Conservation (phyloP, 2,113 vertebrate genomes). For the Rhizomys pruinosus region DNA sequence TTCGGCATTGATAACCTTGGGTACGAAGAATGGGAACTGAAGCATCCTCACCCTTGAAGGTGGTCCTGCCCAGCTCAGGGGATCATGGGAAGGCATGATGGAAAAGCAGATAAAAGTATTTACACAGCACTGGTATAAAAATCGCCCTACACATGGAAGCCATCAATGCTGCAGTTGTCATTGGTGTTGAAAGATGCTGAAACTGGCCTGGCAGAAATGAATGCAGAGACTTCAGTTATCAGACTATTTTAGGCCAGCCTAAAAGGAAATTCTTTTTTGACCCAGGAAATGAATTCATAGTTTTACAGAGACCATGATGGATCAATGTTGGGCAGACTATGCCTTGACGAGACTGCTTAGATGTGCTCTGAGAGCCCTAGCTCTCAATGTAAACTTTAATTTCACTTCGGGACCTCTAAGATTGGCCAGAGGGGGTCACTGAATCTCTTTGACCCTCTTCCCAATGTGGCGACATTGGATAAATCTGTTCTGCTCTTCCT, state of each 20-base stretch:
- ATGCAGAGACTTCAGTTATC: not conserved
- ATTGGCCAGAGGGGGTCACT: not conserved
- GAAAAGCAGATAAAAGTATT: not conserved
- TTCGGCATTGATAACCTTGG: not conserved
- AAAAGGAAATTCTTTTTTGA: not conserved
- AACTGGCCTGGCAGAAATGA: not conserved
- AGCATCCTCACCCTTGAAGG: not conserved
- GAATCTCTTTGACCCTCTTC: not conserved
- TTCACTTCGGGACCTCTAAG: not conserved
- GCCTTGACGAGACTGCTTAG: not conserved
- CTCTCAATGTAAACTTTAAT: not conserved
- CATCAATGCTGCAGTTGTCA: fast-evolving
- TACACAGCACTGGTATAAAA: not conserved
- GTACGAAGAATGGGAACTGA: not conserved
- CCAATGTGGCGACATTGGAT: not conserved
- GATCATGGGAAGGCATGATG: not conserved
- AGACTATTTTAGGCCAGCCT: not conserved
- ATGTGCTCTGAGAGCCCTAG: not conserved
- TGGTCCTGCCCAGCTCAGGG: too few relatives aligned
- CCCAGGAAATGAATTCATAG: too few relatives aligned
- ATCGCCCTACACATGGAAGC: not conserved
- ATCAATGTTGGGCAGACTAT: too few relatives aligned
- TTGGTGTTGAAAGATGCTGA: not conserved
- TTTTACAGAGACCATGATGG: not conserved
- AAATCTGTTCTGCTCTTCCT: not conserved